Percentiles rank a stretch among this genome's conserved stretches.
Evolutionary conservation across 2,113 vertebrate genomes (phyloP).

Genomic region (Antechinus stuartii): DNA sequence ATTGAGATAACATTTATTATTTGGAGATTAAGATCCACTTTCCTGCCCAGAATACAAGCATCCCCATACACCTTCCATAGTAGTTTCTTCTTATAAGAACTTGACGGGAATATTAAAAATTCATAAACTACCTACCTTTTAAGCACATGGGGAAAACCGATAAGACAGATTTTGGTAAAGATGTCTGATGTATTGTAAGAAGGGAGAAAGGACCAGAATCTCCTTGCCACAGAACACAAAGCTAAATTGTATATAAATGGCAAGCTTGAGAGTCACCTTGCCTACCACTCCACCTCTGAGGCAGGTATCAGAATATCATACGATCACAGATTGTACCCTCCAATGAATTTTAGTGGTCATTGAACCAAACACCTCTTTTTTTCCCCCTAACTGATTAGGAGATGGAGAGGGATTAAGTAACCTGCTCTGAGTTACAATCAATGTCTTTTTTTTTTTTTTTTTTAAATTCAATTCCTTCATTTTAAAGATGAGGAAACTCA

Average conservation of each 20-base stretch:
- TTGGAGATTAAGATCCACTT: conserved; percentile 67
- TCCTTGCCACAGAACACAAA: background rate
- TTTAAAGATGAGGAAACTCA: background rate
- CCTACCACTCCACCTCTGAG: background rate
- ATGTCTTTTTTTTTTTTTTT: background rate
- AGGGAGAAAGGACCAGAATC: background rate
- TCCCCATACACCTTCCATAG: conserved; percentile 40
- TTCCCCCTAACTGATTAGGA: background rate
- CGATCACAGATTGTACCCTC: background rate
- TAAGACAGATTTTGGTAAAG: conserved; percentile 9
- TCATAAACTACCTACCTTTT: conserved; percentile 63
- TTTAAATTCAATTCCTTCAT: background rate
- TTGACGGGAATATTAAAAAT: conserved; percentile 73
- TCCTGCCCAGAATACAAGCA: conserved; percentile 31
- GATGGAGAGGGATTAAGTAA: background rate
- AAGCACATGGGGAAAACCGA: conserved; percentile 50
- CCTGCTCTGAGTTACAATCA: background rate
- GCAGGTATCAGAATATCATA: background rate
- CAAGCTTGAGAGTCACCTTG: background rate
- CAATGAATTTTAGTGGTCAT: background rate
- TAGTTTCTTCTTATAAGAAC: conserved; percentile 67
- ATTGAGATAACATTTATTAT: conserved; percentile 62
- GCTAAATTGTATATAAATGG: background rate
- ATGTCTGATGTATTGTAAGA: conserved; percentile 8
- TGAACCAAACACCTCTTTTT: background rate